These are phyloP conservation scores for Catalaphyllia jardinei DNA, from an alignment of 64 coral and sea anemone genomes.

Conservation along the genomic window DNA sequence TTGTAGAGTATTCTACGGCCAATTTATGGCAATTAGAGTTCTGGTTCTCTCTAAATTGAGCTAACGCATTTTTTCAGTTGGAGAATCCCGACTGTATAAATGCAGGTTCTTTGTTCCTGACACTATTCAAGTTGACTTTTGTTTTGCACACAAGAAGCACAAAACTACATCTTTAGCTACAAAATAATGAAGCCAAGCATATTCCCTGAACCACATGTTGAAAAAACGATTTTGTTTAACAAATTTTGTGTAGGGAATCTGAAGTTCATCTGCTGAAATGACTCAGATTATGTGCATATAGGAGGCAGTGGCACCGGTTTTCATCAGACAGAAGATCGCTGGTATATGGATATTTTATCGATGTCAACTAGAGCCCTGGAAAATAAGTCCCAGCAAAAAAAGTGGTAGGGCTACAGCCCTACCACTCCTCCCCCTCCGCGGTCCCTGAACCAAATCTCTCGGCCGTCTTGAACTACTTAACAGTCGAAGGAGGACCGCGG, in stretches of 20 bases:
- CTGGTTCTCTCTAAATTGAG: slow-evolving; percentile 47
- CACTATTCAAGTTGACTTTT: slow-evolving; percentile 54
- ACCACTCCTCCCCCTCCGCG: no score
- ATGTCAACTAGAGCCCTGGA: background rate
- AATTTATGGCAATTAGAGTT: slow-evolving; percentile 37
- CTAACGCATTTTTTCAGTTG: slow-evolving; percentile 38
- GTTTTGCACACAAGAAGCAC: slow-evolving; percentile 45
- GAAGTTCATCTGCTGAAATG: slow-evolving; percentile 51
- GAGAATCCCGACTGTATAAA: slow-evolving; percentile 32
- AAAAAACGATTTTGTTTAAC: slow-evolving; percentile 58
- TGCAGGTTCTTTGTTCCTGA: slow-evolving; percentile 33
- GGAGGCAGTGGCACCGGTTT: slow-evolving; percentile 29
- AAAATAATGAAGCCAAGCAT: slow-evolving; percentile 54
- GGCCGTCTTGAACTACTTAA: no score
- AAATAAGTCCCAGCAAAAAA: background rate
- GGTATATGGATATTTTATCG: background rate
- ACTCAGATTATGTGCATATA: slow-evolving; percentile 21
- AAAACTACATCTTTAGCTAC: slow-evolving; percentile 64
- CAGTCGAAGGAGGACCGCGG: no score
- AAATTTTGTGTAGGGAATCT: slow-evolving; percentile 38
- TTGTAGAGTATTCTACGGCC: slow-evolving; percentile 54
- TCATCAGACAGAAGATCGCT: slow-evolving; percentile 22
- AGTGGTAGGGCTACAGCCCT: no score
- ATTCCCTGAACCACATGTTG: slow-evolving; percentile 48
- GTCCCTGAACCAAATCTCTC: no score